Percentiles rank a stretch among this genome's conserved stretches.
These are phyloP conservation scores for Rhabdomys pumilio DNA, from an alignment of 2,797 vertebrate species.

Conservation along the genomic window DNA sequence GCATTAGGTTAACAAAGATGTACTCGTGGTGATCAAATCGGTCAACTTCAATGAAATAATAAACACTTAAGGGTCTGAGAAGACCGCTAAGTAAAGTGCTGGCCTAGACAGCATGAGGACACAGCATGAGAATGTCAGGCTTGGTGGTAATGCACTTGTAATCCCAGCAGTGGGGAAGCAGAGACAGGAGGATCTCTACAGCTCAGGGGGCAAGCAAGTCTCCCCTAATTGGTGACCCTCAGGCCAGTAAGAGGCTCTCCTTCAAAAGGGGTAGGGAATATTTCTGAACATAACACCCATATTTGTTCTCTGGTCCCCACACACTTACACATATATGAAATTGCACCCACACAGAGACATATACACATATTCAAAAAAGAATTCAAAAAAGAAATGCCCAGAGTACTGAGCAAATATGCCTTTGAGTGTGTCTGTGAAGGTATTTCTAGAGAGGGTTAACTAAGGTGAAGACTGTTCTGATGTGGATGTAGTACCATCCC, in stretches of 20 bases:
- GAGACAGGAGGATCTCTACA: neutral
- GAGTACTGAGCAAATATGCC: neutral
- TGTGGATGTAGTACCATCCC: neutral
- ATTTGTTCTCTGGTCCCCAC: neutral
- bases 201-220: neutral
- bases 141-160: neutral
- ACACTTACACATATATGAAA: neutral
- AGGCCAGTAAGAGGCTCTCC: neutral
- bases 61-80: neutral
- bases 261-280: neutral
- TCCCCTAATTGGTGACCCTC: neutral
- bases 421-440: neutral
- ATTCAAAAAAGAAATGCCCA: neutral
- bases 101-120: neutral
- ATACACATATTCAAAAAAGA: neutral
- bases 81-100: neutral
- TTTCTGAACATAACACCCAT: neutral
- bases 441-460: neutral
- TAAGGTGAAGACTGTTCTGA: neutral
- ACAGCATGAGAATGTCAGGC: neutral
- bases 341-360: neutral
- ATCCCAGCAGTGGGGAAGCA: neutral
- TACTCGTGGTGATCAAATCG: neutral
- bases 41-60: neutral
- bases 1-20: neutral